A percentile compares a stretch with the other conserved stretches of the same genome.
Conservation (phyloP, 2,797 vertebrate species). For the Urosaurus nigricauda region DNA sequence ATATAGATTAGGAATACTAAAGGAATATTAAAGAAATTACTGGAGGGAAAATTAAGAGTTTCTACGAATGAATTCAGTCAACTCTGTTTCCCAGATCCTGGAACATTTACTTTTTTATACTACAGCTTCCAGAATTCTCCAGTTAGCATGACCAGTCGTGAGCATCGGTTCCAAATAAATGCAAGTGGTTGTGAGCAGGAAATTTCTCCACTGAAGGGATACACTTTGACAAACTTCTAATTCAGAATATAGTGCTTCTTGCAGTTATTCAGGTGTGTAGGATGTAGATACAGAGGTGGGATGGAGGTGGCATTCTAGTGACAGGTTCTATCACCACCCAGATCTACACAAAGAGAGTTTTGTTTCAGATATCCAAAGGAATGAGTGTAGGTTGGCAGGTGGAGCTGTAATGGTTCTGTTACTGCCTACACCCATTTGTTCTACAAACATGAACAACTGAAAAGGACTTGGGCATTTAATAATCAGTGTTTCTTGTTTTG, state of each 20-base stretch:
- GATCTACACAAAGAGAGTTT: too few relatives aligned
- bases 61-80: not conserved
- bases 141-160: too few relatives aligned
- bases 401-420: not conserved
- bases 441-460: not conserved
- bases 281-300: not conserved
- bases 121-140: too few relatives aligned
- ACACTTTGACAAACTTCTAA: not conserved
- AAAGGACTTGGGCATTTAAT: not conserved
- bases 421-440: slow-evolving; percentile 3
- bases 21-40: not conserved
- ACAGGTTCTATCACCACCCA: not conserved
- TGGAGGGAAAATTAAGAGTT: too few relatives aligned
- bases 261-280: not conserved
- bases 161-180: not conserved
- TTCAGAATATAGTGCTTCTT: not conserved
- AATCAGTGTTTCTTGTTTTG: not conserved
- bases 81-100: not conserved
- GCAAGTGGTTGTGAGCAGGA: not conserved
- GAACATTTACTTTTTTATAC: too few relatives aligned
- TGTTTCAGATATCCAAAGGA: slow-evolving; percentile 1
- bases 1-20: not conserved
- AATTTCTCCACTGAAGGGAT: not conserved
- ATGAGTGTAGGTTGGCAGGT: not conserved
- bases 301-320: too few relatives aligned